phyloP scores from a whole-genome alignment of 2,797 vertebrate genomes.

The Sardinella longiceps region DNA sequence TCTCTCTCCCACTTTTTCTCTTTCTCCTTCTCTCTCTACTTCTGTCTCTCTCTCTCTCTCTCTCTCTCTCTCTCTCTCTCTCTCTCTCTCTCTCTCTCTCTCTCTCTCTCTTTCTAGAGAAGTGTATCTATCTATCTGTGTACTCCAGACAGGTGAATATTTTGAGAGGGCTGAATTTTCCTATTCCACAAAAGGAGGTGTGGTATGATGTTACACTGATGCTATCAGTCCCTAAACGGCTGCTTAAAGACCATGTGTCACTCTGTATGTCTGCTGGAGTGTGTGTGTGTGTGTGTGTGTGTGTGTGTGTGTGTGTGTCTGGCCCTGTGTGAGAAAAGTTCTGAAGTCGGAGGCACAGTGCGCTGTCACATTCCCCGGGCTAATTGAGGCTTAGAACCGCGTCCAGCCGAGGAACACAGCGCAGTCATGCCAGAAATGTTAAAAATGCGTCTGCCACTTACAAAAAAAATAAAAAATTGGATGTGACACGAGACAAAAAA shows the following conservation, averaged over 20 bases:
- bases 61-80: not conserved
- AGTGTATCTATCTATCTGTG: not conserved
- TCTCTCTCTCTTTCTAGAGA: not conserved
- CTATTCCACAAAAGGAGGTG: not conserved
- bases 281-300: conserved; percentile 27
- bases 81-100: not conserved
- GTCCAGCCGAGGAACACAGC: conserved; percentile 37
- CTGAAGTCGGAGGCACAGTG: not conserved
- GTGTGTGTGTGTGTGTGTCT: not conserved
- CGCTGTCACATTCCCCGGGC: conserved; percentile 31
- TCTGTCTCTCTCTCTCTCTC: not conserved
- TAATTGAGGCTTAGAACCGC: conserved; percentile 37
- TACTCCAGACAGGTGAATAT: not conserved
- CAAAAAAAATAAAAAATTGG: conserved; percentile 26
- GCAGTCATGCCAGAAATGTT: conserved; percentile 41
- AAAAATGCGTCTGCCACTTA: conserved; percentile 41
- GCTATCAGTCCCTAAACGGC: not conserved
- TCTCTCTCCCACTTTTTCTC: not conserved
- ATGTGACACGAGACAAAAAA: not conserved
- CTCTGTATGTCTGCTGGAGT: not conserved
- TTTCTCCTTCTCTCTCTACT: not conserved
- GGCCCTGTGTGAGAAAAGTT: conserved; percentile 37
- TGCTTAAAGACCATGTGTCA: not conserved
- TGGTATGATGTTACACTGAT: not conserved
- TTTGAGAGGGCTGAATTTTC: not conserved